A percentile compares a stretch with the other conserved stretches of the same genome.
These are phyloP conservation scores for Smittia aterrima DNA, from an alignment of 2,888 invertebrate species.

Conservation along the genomic window DNA sequence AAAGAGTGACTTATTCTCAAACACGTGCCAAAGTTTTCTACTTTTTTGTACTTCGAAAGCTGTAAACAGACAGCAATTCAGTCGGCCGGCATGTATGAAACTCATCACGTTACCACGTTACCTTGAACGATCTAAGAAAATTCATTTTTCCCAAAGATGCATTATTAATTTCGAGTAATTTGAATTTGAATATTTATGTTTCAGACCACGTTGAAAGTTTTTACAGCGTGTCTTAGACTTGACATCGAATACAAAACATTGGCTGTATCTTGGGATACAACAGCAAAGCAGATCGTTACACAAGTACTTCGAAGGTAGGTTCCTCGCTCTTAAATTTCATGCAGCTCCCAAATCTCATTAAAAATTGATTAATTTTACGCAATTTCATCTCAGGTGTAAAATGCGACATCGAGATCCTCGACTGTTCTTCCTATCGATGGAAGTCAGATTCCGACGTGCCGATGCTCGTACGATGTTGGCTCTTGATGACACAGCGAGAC, in stretches of 20 bases:
- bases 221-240: conserved; percentile 81
- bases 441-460: conserved; percentile 81
- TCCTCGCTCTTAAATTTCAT: background rate
- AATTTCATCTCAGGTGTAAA: conserved; percentile 55
- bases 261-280: conserved; percentile 83
- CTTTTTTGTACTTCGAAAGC: background rate
- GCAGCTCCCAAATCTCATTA: background rate
- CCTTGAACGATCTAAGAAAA: too few species aligned
- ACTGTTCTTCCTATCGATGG: conserved; percentile 92
- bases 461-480: conserved; percentile 78
- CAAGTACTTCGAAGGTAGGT: conserved; percentile 78
- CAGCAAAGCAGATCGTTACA: conserved; percentile 81
- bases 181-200: background rate
- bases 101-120: too few species aligned
- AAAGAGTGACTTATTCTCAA: background rate
- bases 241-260: conserved; percentile 96
- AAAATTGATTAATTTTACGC: background rate
- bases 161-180: background rate
- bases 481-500: conserved; percentile 83
- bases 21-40: conserved; percentile 13
- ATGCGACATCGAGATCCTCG: conserved; percentile 91
- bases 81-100: too few species aligned
- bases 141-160: background rate
- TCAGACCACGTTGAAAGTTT: conserved; percentile 90
- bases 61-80: background rate